phyloP scores from a whole-genome alignment of 2,797 vertebrate genomes.

The Esox masquinongy region DNA sequence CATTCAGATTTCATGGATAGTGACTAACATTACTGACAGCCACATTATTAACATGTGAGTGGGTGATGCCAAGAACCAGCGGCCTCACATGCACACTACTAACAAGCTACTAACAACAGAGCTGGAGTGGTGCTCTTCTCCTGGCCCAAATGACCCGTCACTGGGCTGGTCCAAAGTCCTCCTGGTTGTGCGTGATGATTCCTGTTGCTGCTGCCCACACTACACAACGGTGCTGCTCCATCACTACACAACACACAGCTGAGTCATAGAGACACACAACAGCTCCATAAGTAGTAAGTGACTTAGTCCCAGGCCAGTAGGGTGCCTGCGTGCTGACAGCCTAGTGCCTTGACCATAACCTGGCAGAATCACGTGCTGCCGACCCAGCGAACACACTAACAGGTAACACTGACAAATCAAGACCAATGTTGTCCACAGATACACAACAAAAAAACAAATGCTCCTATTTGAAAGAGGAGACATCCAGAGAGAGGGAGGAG shows the following conservation, averaged over 20 bases:
- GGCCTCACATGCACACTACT: background rate
- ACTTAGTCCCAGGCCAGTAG: background rate
- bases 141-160: no score
- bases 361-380: background rate
- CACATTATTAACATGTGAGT: background rate
- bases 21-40: slow-evolving; percentile 37
- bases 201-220: no score
- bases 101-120: background rate
- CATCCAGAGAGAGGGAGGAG: background rate
- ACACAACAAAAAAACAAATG: background rate
- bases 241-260: no score
- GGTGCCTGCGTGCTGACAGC: background rate
- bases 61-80: background rate
- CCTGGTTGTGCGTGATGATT: no score
- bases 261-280: background rate
- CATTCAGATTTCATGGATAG: slow-evolving; percentile 40
- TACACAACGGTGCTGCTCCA: no score
- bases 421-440: background rate
- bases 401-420: background rate
- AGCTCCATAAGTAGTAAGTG: background rate
- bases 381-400: background rate
- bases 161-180: no score
- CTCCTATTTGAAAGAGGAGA: slow-evolving; percentile 7
- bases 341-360: background rate
- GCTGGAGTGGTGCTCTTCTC: background rate